Base-by-base conservation (phyloP, 2,113 vertebrate genomes). In the Neodon shergylaensis region DNA sequence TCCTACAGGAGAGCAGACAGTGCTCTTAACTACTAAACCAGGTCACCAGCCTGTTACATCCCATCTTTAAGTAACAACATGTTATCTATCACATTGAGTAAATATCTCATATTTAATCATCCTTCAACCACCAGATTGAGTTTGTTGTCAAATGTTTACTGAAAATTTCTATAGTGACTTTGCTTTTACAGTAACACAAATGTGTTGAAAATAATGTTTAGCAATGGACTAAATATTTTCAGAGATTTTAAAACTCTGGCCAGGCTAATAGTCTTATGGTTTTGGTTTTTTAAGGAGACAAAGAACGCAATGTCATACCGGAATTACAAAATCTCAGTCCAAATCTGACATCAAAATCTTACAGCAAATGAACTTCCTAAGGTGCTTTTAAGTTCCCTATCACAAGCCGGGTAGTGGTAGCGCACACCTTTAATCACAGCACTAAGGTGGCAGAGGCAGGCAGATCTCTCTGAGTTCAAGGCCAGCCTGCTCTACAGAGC, bases 101-200 rank as follows among this genome's bases (percentile, higher is more conserved):
- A 91, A 36, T 68, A 86, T 12, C 4, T 49, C 72, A 22, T 83
- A 58, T 58, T 87, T 79, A 63, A 70, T 73, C 36, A 91, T 73
- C 85, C 65, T 19, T 65, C 4, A 63, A 26, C 52, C 33, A 7
- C 49, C 58, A 87, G 83, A 66, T 13, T 87, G 82, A 79, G 58
- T 52, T 81, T 91, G 31, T 54, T 77, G 10, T 63, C 78, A 65
- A 49, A 73, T 87, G 73, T 70, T 79, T 79, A 72, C n/a, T 73
- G 52, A 79, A 81, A 52, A 79, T 79, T 63, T 91, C 65, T 81
- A 72, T 81, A 79, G n/a, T 78, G 65, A 92, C 44, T 65, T 84
- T 74, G 33, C 22, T 86, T 39, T 47, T 63, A 63, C 70, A 52
- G 81, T 84, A 61, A 61, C 16, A 76, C 39, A 83, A 47, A 82